Base-by-base conservation (phyloP, 1,140 invertebrate genomes). In the Phocides pigmalion region DNA sequence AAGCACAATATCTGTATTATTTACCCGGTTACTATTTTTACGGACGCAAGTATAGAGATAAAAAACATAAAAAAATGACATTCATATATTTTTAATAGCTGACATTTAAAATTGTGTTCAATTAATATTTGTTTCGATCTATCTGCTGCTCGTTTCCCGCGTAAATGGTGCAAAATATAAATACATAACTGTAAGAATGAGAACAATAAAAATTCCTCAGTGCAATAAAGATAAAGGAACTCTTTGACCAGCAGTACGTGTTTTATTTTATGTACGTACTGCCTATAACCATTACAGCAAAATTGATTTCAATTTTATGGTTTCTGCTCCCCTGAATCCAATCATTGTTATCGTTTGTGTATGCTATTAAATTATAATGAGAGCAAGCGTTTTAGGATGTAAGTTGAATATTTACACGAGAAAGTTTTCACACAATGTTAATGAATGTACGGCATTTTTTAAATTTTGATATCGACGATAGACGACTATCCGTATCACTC, bases 271-370 rank as follows among this genome's bases (percentile, higher is more conserved):
- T 58, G 54, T 58, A 58, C 39, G 82, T 71, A 76, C 73, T 72
- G 70, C 84, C 82, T 75, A 86, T 90, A 89, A 87, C 83, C 86
- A 89, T 89, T 88, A 87, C 81, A 76, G 76, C 73, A 76, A 87
- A 89, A 89, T 90, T 90, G 86, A 90, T 90, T 90, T 90, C 83
- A 85, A 87, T 89, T 90, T 90, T 89, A 90, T 88, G 81, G 84
- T 87, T 82, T 87, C 80, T 87, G 84, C 82, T 88, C 79, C 77
- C 84, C 79, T 85, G 88, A 87, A 88, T 88, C 84, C 88, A 90
- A 90, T 90, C 81, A 90, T 81, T 88, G 81, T 87, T 90, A 90
- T 90, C 86, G 88, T 81, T 81, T 76, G 68, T 78, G 77, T 84
- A 73, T 81, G 82, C 81, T 79, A 81, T 89, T 85, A 85, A 89